These are phyloP conservation scores for Hippocampus zosterae DNA, from an alignment of 2,113 vertebrate genomes.

Conservation along the genomic window DNA sequence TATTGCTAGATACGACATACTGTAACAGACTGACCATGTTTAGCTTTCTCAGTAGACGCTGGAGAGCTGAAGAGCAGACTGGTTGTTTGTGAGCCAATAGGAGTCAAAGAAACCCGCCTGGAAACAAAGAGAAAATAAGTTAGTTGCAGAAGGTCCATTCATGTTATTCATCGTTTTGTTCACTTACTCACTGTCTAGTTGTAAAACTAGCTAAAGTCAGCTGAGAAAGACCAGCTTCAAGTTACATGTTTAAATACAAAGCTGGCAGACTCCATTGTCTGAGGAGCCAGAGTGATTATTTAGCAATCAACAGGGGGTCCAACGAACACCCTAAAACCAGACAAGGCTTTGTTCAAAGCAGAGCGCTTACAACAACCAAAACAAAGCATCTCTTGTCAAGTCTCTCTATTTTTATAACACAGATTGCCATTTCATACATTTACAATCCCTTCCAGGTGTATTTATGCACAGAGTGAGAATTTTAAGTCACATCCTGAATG, in stretches of 20 bases:
- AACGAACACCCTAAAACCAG: slow-evolving; percentile 46
- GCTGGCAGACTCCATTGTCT: slow-evolving; percentile 43
- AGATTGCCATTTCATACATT: neutral
- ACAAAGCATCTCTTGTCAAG: neutral
- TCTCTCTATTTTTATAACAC: neutral
- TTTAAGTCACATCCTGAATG: neutral
- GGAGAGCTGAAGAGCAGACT: slow-evolving; percentile 34
- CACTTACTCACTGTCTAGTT: neutral
- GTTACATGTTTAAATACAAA: slow-evolving; percentile 27
- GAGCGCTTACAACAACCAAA: slow-evolving; percentile 4
- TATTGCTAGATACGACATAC: no score
- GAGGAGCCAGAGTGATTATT: slow-evolving; percentile 40
- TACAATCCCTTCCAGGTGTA: neutral
- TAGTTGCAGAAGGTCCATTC: neutral
- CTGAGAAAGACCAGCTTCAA: neutral
- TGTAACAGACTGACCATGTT: slow-evolving; percentile 71
- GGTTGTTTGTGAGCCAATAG: slow-evolving; percentile 67
- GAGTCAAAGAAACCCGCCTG: slow-evolving; percentile 85
- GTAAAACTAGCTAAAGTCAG: slow-evolving; percentile 6
- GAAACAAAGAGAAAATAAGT: slow-evolving; percentile 34
- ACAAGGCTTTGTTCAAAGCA: slow-evolving; percentile 54
- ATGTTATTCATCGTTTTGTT: neutral
- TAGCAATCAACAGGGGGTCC: slow-evolving; percentile 56
- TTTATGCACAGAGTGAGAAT: neutral
- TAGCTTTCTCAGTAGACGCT: slow-evolving; percentile 72